phyloP scores from a whole-genome alignment of 2,113 vertebrate species.

The Connochaetes taurinus region DNA sequence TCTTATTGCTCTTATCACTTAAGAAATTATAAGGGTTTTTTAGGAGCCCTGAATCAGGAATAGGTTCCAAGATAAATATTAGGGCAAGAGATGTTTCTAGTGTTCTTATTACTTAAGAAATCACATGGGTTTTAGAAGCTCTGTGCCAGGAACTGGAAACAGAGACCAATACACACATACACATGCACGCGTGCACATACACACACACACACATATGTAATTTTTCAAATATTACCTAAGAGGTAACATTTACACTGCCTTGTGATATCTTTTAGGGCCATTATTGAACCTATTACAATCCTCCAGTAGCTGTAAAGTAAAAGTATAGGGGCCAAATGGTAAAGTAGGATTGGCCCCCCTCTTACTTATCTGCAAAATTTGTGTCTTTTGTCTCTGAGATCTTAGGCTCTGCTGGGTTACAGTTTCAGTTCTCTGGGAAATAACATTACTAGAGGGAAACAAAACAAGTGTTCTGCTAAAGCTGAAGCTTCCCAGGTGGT shows the following conservation, averaged over 20 bases:
- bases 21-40: background rate
- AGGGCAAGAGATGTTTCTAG: background rate
- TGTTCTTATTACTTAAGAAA: background rate
- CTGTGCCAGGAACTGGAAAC: background rate
- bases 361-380: background rate
- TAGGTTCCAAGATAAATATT: background rate
- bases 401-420: background rate
- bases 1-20: background rate
- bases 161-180: background rate
- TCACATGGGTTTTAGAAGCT: background rate
- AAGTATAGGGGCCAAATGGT: background rate
- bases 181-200: background rate
- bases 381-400: background rate
- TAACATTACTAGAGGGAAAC: background rate
- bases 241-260: background rate
- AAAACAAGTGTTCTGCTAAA: background rate
- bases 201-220: fast-evolving
- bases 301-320: background rate
- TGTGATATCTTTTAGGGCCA: background rate
- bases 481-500: background rate
- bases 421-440: background rate
- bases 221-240: background rate
- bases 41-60: background rate
- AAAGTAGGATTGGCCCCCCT: background rate
- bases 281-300: background rate